Base-by-base conservation (phyloP, 2,888 invertebrate species). In the Heteromurus nitidus region DNA sequence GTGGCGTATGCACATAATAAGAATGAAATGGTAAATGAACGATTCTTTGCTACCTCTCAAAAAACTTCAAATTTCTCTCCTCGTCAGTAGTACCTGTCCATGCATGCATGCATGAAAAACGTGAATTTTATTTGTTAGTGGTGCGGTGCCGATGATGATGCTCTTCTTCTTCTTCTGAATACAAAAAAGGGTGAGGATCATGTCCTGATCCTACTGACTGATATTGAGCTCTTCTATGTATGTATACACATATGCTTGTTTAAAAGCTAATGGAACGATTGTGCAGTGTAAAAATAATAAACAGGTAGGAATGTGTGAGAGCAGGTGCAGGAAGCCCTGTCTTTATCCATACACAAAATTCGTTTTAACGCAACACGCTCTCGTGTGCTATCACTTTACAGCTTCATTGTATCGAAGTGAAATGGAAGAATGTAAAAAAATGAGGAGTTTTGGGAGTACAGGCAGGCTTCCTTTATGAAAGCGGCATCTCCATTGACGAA, bases 241-340 rank as follows among this genome's bases (percentile, higher is more conserved):
- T 47, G 7, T 47, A n/a, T 16, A 47, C 36, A 9, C 26, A 28
- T n/a, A 26, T n/a, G 31, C 7, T 36, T n/a, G 28, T 58, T 60
- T 18, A 72, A 60, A 70, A 18, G 30, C 16, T 62, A 73, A 62
- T 28, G 26, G 65, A 55, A 64, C 28, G 22, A 20, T 13, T 20
- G 18, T 58, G 47, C 28, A 50, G 73, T 26, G 60, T 62, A 58
- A 62, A 36, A 74, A 74, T 69, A 69, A 67, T 68, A 31, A 72
- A 72, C 79, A 79, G 79, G 79, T 79, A 79, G 53, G 31, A 50
- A 62, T 50, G 24, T 67, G 30, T 20, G 65, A 30, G 70, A 72
- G 79, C 79, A 79, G 79, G 79, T 79, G 79, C 79, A 79, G 79
- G 79, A 70, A 79, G 70, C 69, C 44, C 28, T 62, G 64, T 70